Evolutionary conservation across 2,888 invertebrate genomes (phyloP).

Genomic region (Drosophila melanosoma): DNA sequence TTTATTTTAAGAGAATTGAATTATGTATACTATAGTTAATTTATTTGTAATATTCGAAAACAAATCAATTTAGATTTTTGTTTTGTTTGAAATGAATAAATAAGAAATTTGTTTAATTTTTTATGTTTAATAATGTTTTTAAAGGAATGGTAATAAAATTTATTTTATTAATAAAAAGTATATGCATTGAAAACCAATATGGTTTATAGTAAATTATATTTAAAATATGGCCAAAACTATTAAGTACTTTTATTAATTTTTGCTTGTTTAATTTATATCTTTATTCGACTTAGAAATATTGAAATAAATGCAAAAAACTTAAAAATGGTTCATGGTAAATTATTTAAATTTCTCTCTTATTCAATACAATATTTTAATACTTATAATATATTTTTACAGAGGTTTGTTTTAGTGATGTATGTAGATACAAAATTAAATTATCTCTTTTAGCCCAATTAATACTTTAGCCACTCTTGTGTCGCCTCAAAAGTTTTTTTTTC

Average conservation of each 20-base stretch:
- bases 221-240: neutral
- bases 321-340: neutral
- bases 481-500: neutral
- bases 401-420: neutral
- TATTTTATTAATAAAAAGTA: neutral
- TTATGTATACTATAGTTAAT: no score
- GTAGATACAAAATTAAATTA: neutral
- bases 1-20: neutral
- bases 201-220: neutral
- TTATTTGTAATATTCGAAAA: no score
- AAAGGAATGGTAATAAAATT: neutral
- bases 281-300: neutral
- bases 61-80: no score
- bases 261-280: neutral
- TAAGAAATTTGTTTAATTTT: neutral
- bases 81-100: neutral
- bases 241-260: neutral
- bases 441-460: neutral
- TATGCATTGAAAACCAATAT: no score
- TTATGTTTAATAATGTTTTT: neutral
- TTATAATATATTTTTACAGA: neutral
- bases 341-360: neutral
- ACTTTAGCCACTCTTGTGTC: neutral
- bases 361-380: neutral
- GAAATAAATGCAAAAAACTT: neutral